These are phyloP conservation scores for Anisognathus igniventris DNA, from an alignment of 2,797 vertebrate genomes.

Conservation along the genomic window DNA sequence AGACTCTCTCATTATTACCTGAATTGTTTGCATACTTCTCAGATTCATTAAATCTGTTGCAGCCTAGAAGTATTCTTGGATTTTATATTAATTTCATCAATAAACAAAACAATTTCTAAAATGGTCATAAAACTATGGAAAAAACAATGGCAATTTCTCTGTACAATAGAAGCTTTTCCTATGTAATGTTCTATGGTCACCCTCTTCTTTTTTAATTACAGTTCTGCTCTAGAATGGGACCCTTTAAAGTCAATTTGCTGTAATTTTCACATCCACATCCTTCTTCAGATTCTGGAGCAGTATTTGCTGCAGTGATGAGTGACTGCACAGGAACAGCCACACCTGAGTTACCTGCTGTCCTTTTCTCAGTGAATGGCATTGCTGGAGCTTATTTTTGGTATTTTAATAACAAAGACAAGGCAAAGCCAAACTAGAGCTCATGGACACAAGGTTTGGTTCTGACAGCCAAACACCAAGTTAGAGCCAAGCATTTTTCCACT, in stretches of 20 bases:
- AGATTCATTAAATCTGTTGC: neutral
- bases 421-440: neutral
- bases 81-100: neutral
- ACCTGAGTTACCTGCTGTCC: neutral
- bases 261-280: neutral
- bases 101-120: neutral
- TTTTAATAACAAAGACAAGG: accelerated
- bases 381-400: neutral
- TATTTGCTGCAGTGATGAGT: neutral
- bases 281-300: neutral
- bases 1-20: neutral
- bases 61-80: neutral
- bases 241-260: neutral
- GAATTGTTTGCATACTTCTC: neutral
- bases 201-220: neutral
- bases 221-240: neutral
- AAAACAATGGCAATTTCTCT: neutral
- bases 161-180: neutral
- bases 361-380: neutral
- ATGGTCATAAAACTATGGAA: neutral
- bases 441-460: accelerated
- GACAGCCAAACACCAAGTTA: neutral
- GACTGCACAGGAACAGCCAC: neutral
- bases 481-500: neutral
- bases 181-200: accelerated